Conservation (phyloP, 1,140 invertebrate genomes). For the Spodoptera frugiperda region DNA sequence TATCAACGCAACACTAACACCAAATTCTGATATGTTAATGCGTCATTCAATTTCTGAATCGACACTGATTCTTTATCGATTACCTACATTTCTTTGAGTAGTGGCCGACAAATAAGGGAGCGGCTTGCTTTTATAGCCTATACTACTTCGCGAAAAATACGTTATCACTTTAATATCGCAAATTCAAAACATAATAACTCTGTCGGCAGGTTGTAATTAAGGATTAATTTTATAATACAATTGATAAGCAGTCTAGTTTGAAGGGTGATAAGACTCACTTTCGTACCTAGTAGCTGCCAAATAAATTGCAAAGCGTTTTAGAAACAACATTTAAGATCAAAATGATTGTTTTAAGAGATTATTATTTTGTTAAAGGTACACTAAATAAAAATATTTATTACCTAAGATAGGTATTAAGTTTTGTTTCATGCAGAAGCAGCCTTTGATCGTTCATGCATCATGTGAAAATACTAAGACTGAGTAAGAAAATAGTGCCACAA, state of each 20-base stretch:
- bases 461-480: too few relatives aligned
- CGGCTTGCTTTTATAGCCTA: slow-evolving; percentile 1
- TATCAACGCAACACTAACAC: not conserved
- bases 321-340: not conserved
- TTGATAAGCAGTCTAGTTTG: slow-evolving; percentile 5
- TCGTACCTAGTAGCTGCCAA: not conserved
- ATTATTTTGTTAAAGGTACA: too few relatives aligned
- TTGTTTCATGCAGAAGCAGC: too few relatives aligned
- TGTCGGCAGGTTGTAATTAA: not conserved
- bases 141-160: slow-evolving; percentile 6
- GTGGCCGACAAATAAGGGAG: not conserved
- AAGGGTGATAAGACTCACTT: not conserved
- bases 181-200: slow-evolving; percentile 11
- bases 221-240: slow-evolving; percentile 14
- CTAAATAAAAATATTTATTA: too few relatives aligned
- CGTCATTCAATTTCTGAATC: not conserved
- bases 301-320: not conserved
- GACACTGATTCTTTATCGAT: not conserved
- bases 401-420: too few relatives aligned
- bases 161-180: slow-evolving; percentile 11
- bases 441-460: too few relatives aligned
- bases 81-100: not conserved
- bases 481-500: too few relatives aligned
- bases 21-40: not conserved
- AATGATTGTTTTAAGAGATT: too few relatives aligned